Evolutionary conservation across 2,888 invertebrate genomes (phyloP).

Genomic region (Lamellibrachia columna): DNA sequence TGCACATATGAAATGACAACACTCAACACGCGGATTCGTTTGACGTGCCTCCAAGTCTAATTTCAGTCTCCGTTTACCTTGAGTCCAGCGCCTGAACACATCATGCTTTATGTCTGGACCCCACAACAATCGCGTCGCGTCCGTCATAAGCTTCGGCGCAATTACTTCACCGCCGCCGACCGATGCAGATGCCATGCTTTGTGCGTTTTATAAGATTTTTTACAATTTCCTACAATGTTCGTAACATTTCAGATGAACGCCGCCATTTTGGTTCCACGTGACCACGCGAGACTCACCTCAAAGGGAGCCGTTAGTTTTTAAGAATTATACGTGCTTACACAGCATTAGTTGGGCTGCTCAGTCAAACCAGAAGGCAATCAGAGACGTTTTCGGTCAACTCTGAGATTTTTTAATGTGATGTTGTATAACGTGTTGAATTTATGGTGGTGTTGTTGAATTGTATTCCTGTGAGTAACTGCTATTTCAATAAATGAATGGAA

Average conservation of each 20-base stretch:
- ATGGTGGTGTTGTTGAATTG: no score
- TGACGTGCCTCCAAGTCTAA: not conserved
- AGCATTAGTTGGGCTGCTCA: no score
- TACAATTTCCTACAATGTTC: slow-evolving; percentile 17
- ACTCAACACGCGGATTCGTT: not conserved
- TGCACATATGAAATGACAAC: no score
- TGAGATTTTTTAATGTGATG: no score
- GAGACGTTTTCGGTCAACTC: no score
- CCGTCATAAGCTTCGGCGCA: slow-evolving; percentile 17
- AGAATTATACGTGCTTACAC: not conserved
- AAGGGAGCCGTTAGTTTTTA: not conserved
- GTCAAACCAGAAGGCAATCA: no score
- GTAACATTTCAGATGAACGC: slow-evolving; percentile 22
- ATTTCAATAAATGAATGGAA: no score
- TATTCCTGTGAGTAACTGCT: no score
- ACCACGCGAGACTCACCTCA: not conserved
- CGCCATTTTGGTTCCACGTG: slow-evolving; percentile 27
- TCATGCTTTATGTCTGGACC: slow-evolving; percentile 85
- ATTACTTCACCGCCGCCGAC: slow-evolving; percentile 7
- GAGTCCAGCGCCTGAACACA: slow-evolving; percentile 90
- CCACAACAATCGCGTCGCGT: slow-evolving; percentile 74
- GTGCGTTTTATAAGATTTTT: slow-evolving; percentile 17
- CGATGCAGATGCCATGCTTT: slow-evolving; percentile 31
- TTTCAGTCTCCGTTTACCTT: slow-evolving; percentile 71
- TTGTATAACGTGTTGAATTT: no score